Base-by-base conservation (phyloP, 2,888 invertebrate genomes). In the Plebejus melissa region DNA sequence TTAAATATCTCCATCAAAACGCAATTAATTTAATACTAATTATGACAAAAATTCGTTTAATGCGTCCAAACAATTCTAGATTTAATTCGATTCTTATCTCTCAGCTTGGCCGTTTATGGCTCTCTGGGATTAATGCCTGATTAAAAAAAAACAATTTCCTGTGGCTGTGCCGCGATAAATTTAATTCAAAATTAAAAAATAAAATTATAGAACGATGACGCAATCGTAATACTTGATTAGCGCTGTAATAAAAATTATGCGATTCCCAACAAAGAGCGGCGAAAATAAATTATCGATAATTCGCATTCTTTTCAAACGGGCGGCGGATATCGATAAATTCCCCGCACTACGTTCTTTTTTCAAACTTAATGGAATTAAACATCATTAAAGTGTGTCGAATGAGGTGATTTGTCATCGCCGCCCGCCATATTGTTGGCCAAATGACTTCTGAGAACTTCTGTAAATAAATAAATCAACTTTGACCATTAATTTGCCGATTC, bases 381-480 rank as follows among this genome's bases (percentile, higher is more conserved):
- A 72, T 72, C 50, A 72, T 72, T 72, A 72, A 13, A 50, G 72
- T 72, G 72, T 50, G 54, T 72, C 72, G 72, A 72, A 72, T 72
- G 50, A 32, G 28, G 46, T 50, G 13, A 72, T 72, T 72, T 72
- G 72, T 72, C 72, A 72, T 72, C 72, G 32, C 16, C 32, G 54
- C 32, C 54, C 46, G 54, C 22, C 72, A 72, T 54, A 72, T 72
- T 71, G 71, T 71, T 72, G 50, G 72, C 46, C 50, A 46, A 50
- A 72, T 50, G 54, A 72, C 72, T 72, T 72, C 72, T 72, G 72
- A 46, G 72, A 72, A 72, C 50, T 72, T 28, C 50, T 54, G 32
- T 50, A 72, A 72, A 50, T 72, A 72, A 54, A 72, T 72, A 72
- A 72, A 72, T 72, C 50, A 72, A 71, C 46, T 71, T 71, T 71